Evolutionary conservation across 37 sponge, comb jelly and placozoan genomes (phyloP), one percentile per base, ranked within the genome.

Genomic region (Spongilla lacustris): DNA sequence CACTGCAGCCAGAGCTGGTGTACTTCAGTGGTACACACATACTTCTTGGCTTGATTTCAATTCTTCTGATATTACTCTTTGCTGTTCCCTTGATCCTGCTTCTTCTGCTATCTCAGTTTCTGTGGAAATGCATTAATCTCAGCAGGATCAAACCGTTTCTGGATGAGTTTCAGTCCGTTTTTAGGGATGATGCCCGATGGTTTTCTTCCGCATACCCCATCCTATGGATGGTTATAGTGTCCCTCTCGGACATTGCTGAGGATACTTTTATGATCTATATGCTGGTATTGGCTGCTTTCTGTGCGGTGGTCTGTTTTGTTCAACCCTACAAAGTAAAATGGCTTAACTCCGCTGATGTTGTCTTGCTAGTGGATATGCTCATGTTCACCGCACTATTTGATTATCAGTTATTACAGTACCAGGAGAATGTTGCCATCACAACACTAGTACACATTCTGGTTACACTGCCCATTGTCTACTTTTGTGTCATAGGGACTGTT

Each of bases 151-250:
- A 33, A 29, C 79, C 79, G 50, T 38, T 78, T 29, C 50, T 78
- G 25, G 79, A 78, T 37, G 79, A 78, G 11, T 78, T 78, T 46
- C 79, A 78, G 50, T 37, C 48, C 38, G 41, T 50, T 41, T 78
- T 17, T 11, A n/a, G 10, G 4, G 58, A 46, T 37, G 50, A 78
- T 25, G 24, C 25, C 38, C 48, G 79, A 6, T 78, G 79, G 79
- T 78, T 50, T 17, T 38, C 29, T 4, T 25, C 35, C 4, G 50
- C 35, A 24, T 78, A 78, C 50, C 35, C 10, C 49, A 78, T 78
- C 24, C 27, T 35, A 6, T 78, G 48, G 50, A 11, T 78, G 10
- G 36, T 14, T 9, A 70, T 29, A 70, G 72, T 70, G 4, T 4
- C 27, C 72, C 8, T 46, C 46, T 46, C 46, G 4, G 46, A 46